These are phyloP conservation scores for Gobio gobio DNA, from an alignment of 2,113 vertebrate species.

Conservation along the genomic window DNA sequence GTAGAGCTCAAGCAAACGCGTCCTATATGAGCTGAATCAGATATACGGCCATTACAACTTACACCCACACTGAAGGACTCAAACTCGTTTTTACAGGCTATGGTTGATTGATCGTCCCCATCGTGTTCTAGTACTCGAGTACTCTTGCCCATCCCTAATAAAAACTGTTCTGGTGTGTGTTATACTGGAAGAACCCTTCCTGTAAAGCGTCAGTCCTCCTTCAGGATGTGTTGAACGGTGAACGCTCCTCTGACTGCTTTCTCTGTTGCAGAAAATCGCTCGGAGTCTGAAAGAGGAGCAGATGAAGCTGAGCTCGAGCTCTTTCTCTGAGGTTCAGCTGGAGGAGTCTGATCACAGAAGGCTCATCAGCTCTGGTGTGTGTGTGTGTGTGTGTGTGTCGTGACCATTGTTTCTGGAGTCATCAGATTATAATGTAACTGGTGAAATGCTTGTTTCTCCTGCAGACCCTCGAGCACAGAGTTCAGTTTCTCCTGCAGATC, in stretches of 20 bases:
- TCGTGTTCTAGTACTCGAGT: too few relatives aligned
- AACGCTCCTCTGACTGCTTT: neutral
- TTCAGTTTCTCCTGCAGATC: slow-evolving; percentile 92
- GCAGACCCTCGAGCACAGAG: slow-evolving; percentile 81
- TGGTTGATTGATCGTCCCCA: too few relatives aligned
- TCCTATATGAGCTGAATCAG: too few relatives aligned
- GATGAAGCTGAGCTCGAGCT: slow-evolving; percentile 80
- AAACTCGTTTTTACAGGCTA: too few relatives aligned
- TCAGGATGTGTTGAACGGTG: neutral
- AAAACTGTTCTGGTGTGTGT: too few relatives aligned
- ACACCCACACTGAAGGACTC: too few relatives aligned
- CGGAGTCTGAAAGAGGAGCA: slow-evolving; percentile 96
- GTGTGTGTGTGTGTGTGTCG: neutral
- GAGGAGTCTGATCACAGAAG: slow-evolving; percentile 82
- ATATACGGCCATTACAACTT: too few relatives aligned
- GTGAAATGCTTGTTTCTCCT: neutral
- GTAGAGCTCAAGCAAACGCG: too few relatives aligned
- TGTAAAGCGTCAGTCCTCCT: neutral
- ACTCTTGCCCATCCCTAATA: too few relatives aligned
- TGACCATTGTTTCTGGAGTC: neutral
- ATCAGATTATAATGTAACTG: neutral
- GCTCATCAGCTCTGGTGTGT: slow-evolving; percentile 81
- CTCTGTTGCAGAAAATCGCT: slow-evolving; percentile 86
- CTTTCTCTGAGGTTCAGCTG: slow-evolving; percentile 87
- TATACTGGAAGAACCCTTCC: too few relatives aligned